These are phyloP conservation scores for Otus sunia DNA, from an alignment of 2,113 vertebrate species.

Conservation along the genomic window DNA sequence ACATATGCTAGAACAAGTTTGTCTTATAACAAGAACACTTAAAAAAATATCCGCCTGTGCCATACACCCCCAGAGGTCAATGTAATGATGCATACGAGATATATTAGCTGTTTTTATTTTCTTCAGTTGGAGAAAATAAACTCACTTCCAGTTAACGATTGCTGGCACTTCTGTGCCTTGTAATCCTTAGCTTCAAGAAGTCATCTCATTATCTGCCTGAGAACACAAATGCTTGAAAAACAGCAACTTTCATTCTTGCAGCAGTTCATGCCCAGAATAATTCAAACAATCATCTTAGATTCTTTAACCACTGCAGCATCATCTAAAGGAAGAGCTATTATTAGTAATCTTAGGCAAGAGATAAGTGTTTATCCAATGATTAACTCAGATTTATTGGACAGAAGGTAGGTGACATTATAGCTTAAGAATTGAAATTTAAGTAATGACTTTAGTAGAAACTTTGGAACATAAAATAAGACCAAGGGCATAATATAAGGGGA, in stretches of 20 bases:
- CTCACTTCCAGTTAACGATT: background rate
- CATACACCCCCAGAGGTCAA: background rate
- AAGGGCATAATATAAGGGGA: background rate
- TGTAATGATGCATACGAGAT: background rate
- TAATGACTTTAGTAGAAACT: background rate
- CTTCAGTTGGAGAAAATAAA: background rate
- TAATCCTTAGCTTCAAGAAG: background rate
- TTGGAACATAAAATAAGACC: background rate
- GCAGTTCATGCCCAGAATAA: background rate
- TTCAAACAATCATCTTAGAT: background rate
- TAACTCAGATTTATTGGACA: constrained; percentile 32
- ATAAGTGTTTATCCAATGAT: background rate
- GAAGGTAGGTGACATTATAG: background rate
- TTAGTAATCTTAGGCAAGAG: background rate
- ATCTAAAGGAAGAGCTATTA: background rate
- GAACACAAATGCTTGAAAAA: background rate
- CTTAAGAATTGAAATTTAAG: constrained; percentile 20
- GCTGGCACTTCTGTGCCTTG: background rate
- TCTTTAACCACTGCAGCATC: background rate
- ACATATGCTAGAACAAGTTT: background rate
- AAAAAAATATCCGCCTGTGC: background rate
- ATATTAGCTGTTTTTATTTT: background rate
- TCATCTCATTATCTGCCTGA: background rate
- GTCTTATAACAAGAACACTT: background rate
- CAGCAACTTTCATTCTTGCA: background rate